A percentile compares a stretch with the other conserved stretches of the same genome.
Conservation (phyloP, 2,113 vertebrate species). For the Amblyornis subalaris region DNA sequence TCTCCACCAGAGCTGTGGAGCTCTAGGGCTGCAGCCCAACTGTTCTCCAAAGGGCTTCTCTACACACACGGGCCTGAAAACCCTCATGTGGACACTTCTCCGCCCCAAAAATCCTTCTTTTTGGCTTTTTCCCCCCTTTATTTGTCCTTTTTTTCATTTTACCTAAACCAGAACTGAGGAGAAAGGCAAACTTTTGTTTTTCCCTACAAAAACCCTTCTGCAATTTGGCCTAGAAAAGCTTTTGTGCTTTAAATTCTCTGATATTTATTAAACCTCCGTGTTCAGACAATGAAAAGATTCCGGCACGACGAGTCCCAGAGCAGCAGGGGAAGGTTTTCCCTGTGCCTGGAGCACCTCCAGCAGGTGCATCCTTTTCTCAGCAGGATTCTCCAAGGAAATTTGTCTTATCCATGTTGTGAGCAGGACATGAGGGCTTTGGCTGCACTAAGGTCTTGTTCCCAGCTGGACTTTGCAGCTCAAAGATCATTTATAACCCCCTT, state of each 20-base stretch:
- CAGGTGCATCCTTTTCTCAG: fast-evolving
- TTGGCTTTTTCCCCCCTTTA: fast-evolving
- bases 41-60: not conserved
- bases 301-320: not conserved
- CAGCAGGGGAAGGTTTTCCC: not conserved
- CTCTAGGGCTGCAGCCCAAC: not conserved
- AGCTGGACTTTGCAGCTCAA: not conserved
- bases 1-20: not conserved
- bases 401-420: fast-evolving
- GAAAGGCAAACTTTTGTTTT: not conserved
- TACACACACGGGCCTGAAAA: not conserved
- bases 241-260: not conserved
- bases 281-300: not conserved
- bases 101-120: not conserved
- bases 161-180: not conserved
- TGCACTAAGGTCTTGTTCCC: not conserved
- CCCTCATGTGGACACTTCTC: not conserved
- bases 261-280: not conserved
- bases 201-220: not conserved
- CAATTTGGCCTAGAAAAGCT: not conserved
- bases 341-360: not conserved
- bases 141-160: not conserved
- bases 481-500: not conserved
- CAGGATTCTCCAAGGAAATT: not conserved
- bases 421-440: not conserved